A percentile compares a stretch with the other conserved stretches of the same genome.
These are phyloP conservation scores for Gymnogyps californianus DNA, from an alignment of 2,113 vertebrate species.

Conservation along the genomic window DNA sequence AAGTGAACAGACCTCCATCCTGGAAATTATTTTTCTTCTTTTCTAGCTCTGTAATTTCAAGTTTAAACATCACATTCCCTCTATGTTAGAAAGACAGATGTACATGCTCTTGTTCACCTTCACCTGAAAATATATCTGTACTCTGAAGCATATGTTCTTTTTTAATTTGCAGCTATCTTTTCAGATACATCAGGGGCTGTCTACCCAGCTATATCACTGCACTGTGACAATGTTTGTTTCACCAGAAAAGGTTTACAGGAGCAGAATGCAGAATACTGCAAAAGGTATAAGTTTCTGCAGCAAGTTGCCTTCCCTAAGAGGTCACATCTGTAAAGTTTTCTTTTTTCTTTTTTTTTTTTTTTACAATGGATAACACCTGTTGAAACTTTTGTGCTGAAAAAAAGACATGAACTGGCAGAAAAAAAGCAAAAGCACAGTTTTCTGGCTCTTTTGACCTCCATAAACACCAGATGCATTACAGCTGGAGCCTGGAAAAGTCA, in stretches of 20 bases:
- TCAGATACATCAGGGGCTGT: neutral
- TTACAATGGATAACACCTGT: neutral
- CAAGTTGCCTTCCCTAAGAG: neutral
- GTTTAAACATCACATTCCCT: neutral
- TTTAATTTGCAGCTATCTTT: neutral
- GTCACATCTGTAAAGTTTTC: neutral
- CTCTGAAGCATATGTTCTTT: neutral
- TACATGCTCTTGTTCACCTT: neutral
- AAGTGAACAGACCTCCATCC: neutral
- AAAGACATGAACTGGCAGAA: neutral
- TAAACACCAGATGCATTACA: slow-evolving; percentile 14
- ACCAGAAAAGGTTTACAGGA: neutral
- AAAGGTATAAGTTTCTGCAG: neutral
- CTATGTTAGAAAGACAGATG: neutral
- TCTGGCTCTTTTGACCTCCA: slow-evolving; percentile 3
- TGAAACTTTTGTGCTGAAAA: neutral
- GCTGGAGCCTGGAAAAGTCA: slow-evolving; percentile 22
- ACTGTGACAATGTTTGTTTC: neutral
- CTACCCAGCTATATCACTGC: neutral
- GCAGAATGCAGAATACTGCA: neutral
- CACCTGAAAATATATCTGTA: neutral
- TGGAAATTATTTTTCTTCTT: neutral
- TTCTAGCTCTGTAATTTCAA: neutral
- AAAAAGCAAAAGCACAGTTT: neutral
- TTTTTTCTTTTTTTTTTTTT: neutral